Conservation (phyloP, 2,113 vertebrate genomes). For the Rhabdornis inornatus region DNA sequence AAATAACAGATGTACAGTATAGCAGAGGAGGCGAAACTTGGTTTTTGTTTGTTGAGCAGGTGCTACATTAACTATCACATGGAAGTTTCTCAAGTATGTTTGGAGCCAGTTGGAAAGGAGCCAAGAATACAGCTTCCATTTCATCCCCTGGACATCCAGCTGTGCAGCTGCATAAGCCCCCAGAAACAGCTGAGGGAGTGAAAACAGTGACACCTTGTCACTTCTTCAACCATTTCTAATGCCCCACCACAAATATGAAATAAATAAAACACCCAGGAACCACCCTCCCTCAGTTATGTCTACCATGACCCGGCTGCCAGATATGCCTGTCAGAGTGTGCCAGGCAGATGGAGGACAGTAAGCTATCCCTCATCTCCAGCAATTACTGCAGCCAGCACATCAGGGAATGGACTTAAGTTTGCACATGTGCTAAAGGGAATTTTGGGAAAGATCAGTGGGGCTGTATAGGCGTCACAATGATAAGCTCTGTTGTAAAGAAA, state of each 20-base stretch:
- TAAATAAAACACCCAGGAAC: slow-evolving; percentile 21
- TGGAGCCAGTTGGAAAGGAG: slow-evolving; percentile 64
- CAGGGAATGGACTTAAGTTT: slow-evolving; percentile 41
- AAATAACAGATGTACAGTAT: slow-evolving; percentile 75
- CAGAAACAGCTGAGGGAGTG: slow-evolving; percentile 69
- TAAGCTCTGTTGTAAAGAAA: slow-evolving; percentile 68
- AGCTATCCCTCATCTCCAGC: slow-evolving; percentile 23
- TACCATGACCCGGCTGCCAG: slow-evolving; percentile 43
- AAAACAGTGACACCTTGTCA: slow-evolving; percentile 71
- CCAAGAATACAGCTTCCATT: slow-evolving; percentile 59
- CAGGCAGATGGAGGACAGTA: neutral
- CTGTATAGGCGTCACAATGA: slow-evolving; percentile 49
- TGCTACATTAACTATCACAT: slow-evolving; percentile 61
- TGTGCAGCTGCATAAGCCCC: slow-evolving; percentile 65
- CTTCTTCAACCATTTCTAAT: slow-evolving; percentile 41
- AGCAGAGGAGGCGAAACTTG: slow-evolving; percentile 38
- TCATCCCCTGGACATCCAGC: slow-evolving; percentile 68
- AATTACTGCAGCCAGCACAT: slow-evolving; percentile 26
- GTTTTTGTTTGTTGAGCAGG: slow-evolving; percentile 72
- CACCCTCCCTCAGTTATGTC: neutral
- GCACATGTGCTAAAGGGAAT: slow-evolving; percentile 60
- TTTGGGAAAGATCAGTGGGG: slow-evolving; percentile 58
- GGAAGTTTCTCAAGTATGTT: slow-evolving; percentile 67
- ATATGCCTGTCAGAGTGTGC: neutral
- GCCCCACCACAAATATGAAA: neutral